Evolutionary conservation across 2,113 vertebrate genomes (phyloP).

Genomic region (Porphyrio hochstetteri): DNA sequence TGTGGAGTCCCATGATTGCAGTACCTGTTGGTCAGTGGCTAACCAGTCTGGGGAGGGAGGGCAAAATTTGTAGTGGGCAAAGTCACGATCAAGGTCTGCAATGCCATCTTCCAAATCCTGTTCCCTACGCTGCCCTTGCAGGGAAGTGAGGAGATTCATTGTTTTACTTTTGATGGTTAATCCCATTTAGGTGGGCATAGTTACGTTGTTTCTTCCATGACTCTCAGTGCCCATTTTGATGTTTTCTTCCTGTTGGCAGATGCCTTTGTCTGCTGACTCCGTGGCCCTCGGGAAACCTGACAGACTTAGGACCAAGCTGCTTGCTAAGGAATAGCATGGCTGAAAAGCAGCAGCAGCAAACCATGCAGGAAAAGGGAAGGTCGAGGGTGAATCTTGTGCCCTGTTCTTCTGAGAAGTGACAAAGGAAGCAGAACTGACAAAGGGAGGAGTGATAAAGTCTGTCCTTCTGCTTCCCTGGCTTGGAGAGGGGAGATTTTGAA

Average conservation of each 20-base stretch:
- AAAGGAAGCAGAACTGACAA: neutral
- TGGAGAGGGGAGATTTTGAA: neutral
- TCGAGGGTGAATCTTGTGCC: neutral
- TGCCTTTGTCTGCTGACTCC: neutral
- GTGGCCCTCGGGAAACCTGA: neutral
- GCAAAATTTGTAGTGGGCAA: neutral
- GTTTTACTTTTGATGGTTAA: no score
- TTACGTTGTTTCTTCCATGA: neutral
- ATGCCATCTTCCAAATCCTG: neutral
- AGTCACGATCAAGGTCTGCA: neutral
- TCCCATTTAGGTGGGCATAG: neutral
- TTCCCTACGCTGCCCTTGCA: neutral
- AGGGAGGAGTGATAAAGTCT: neutral
- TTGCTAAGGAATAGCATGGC: neutral
- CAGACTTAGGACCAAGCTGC: neutral
- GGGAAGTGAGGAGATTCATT: neutral
- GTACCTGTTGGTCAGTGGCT: neutral
- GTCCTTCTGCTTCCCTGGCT: neutral
- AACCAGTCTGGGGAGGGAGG: neutral
- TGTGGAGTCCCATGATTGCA: neutral
- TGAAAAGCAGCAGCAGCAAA: neutral
- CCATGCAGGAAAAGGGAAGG: neutral
- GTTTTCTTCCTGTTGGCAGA: neutral
- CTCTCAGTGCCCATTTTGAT: neutral
- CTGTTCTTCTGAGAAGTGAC: neutral